Base-by-base conservation (phyloP, 2,888 invertebrate species). In the Gryllus longicercus region DNA sequence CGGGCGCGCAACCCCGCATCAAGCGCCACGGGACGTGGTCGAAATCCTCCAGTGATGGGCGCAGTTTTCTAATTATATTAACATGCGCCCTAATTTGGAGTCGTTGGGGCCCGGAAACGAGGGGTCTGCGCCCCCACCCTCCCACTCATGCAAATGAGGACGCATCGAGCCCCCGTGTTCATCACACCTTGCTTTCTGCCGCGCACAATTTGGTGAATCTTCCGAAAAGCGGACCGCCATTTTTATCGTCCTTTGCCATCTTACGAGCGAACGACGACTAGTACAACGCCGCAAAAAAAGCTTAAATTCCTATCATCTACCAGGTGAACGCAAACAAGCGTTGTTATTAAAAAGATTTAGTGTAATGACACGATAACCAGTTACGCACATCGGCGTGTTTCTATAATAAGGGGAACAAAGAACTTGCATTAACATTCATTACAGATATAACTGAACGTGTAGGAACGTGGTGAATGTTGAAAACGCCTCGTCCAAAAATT, bases 51-150 rank as follows among this genome's bases (percentile, higher is more conserved):
- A n/a, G 14, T n/a, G 63, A 63, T 63, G 63, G 63, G 16, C 63
- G 63, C 63, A 63, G 16, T 63, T 63, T 63, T 63, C 63, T 63
- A 63, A 63, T 63, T 63, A 63, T 63, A 63, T 63, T 63, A 63
- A 63, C 63, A 63, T 63, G 63, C 63, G 63, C 63, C n/a, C 63
- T 63, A 63, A 63, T 63, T 63, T 63, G 63, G 63, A 63, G 63
- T 63, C n/a, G 63, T 63, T 63, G 63, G 11, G 63, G 63, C n/a
- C 63, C 63, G 63, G 63, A 63, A 63, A n/a, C 63, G 38, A 8
- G 38, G 5, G 4, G 63, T 12, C n/a, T 8, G 63, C 63, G 63
- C 16, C 4, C 63, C 16, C 63, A 14, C 63, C n/a, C 63, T 63
- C 14, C 63, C 12, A 63, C 63, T 63, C 63, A 63, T 63, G 63